A percentile compares a stretch with the other conserved stretches of the same genome.
Conservation (phyloP, 1,140 invertebrate genomes). For the Calephelis nemesis region DNA sequence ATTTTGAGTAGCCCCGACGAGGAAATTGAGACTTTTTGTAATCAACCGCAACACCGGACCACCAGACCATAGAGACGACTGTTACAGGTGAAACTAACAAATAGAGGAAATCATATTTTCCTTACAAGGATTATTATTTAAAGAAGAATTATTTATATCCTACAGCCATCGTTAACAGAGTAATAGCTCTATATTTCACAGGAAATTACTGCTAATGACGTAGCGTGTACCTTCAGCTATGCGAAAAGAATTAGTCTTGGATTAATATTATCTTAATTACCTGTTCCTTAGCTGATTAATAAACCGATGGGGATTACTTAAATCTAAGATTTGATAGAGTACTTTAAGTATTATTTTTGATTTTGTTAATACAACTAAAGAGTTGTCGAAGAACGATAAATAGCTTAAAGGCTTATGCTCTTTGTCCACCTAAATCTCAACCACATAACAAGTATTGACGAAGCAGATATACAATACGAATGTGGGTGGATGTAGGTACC, state of each 20-base stretch:
- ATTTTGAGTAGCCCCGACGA: no score
- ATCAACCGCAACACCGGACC: no score
- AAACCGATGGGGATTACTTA: not conserved
- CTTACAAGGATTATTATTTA: not conserved
- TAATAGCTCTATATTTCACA: constrained; percentile 4
- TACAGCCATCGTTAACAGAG: constrained; percentile 5
- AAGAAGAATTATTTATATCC: constrained; percentile 1
- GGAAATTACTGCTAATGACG: constrained; percentile 11
- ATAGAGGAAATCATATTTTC: not conserved
- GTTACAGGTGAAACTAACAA: no score
- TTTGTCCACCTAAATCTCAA: no score
- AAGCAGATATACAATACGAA: no score
- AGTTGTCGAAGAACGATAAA: not conserved
- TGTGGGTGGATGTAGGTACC: no score
- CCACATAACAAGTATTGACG: no score
- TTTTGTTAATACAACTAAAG: not conserved
- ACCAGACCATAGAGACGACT: no score
- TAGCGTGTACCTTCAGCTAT: constrained; percentile 11
- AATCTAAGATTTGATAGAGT: not conserved
- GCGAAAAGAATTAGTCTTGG: constrained; percentile 17
- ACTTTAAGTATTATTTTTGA: not conserved
- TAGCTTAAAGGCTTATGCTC: not conserved
- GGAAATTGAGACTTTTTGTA: no score
- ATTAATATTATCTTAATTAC: constrained; percentile 14
- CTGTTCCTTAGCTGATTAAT: not conserved